phyloP scores from a whole-genome alignment of 2,797 vertebrate genomes.

The Ctenopoma kingsleyae region DNA sequence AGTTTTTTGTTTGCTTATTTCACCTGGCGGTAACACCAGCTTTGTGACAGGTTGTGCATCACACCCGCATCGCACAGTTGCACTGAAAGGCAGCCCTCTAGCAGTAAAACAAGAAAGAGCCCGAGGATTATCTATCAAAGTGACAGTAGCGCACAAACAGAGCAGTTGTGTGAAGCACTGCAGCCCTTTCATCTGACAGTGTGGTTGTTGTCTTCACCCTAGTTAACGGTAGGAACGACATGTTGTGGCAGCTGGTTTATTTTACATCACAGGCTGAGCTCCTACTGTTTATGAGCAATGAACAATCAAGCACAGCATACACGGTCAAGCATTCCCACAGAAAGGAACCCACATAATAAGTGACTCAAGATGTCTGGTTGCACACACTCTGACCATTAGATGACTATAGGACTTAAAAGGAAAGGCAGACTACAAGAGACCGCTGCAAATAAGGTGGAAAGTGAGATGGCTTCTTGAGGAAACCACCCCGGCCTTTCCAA shows the following conservation, averaged over 20 bases:
- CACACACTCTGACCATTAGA: slow-evolving; percentile 63
- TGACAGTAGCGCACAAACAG: slow-evolving; percentile 33
- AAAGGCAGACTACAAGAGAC: slow-evolving; percentile 35
- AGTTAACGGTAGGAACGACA: slow-evolving; percentile 67
- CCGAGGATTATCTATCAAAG: slow-evolving; percentile 52
- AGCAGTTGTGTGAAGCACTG: slow-evolving; percentile 30
- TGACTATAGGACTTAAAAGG: slow-evolving; percentile 64
- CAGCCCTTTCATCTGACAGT: slow-evolving; percentile 67
- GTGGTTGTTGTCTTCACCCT: slow-evolving; percentile 64
- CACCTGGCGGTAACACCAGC: slow-evolving; percentile 36
- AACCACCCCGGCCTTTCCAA: slow-evolving; percentile 15
- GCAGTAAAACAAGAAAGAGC: slow-evolving; percentile 52
- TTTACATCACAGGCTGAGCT: slow-evolving; percentile 66
- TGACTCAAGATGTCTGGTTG: slow-evolving; percentile 79
- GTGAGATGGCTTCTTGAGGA: slow-evolving; percentile 8
- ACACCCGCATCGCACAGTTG: slow-evolving; percentile 49
- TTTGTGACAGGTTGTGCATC: slow-evolving; percentile 41
- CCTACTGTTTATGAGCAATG: slow-evolving; percentile 80
- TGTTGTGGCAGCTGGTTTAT: slow-evolving; percentile 78
- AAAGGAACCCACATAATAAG: slow-evolving; percentile 63
- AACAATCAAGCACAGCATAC: slow-evolving; percentile 51
- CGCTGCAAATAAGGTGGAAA: slow-evolving; percentile 37
- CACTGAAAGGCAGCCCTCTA: slow-evolving; percentile 40
- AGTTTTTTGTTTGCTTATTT: slow-evolving; percentile 33
- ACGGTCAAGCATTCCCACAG: slow-evolving; percentile 75